These are phyloP conservation scores for Betta splendens DNA, from an alignment of 2,797 vertebrate genomes.

Conservation along the genomic window DNA sequence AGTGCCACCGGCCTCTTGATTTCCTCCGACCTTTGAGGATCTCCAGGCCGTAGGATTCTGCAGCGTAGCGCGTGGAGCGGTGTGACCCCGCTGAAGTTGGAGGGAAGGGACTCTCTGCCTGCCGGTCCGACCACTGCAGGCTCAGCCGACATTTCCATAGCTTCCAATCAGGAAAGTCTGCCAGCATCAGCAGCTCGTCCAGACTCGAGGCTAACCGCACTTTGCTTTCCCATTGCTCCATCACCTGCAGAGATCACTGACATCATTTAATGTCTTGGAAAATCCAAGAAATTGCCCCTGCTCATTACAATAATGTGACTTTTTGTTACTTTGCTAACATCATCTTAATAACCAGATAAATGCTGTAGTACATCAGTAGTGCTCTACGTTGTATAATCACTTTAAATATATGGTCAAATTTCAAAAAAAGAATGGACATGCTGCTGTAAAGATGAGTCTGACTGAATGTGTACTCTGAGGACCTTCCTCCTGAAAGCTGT, in stretches of 20 bases:
- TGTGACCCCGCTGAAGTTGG: constrained; percentile 80
- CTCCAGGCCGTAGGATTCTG: constrained; percentile 90
- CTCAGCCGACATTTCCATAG: constrained; percentile 92
- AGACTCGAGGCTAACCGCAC: constrained; percentile 90
- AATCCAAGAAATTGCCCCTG: neutral
- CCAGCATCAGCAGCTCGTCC: constrained; percentile 90
- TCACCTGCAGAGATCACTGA: constrained; percentile 43
- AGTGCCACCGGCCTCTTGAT: neutral
- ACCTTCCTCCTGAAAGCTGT: neutral
- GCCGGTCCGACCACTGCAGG: constrained; percentile 80
- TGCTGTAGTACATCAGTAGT: too few relatives aligned
- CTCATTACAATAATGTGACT: too few relatives aligned
- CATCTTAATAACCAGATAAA: too few relatives aligned
- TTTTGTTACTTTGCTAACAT: too few relatives aligned
- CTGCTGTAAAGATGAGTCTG: neutral
- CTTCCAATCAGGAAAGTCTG: constrained; percentile 94
- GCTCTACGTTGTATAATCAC: too few relatives aligned
- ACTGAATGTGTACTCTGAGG: neutral
- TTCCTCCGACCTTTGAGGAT: constrained; percentile 86
- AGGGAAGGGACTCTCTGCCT: constrained; percentile 53
- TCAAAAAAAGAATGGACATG: too few relatives aligned
- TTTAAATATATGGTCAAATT: too few relatives aligned
- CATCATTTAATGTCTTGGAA: neutral
- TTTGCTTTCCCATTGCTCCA: constrained; percentile 84
- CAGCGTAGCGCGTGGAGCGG: constrained; percentile 93